These are phyloP conservation scores for Panagrolaimus sp. DNA, from an alignment of 1,140 invertebrate species.

Conservation along the genomic window DNA sequence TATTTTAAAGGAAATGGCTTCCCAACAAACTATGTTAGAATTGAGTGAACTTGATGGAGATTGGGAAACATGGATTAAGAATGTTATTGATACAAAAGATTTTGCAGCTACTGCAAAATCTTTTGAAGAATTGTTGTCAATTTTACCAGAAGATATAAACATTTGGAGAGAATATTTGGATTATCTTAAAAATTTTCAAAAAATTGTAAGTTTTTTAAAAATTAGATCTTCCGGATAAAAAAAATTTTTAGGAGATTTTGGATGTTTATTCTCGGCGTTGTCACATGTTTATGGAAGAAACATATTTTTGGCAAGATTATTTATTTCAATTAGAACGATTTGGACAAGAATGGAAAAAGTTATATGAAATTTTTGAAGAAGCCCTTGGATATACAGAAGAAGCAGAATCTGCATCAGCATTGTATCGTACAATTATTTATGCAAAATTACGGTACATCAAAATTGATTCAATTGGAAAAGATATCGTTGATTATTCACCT, in stretches of 20 bases:
- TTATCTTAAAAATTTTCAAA: slow-evolving; percentile 10
- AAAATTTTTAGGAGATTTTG: slow-evolving; percentile 3
- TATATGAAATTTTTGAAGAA: background rate
- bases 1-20: background rate
- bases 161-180: slow-evolving; percentile 19
- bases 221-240: background rate
- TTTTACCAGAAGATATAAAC: background rate
- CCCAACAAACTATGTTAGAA: no score
- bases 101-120: background rate
- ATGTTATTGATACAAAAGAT: background rate
- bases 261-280: background rate
- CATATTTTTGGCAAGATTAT: slow-evolving; percentile 5
- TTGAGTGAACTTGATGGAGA: background rate
- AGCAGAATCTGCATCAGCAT: background rate
- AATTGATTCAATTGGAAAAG: background rate
- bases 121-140: background rate
- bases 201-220: background rate
- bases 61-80: background rate
- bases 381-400: background rate
- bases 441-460: background rate
- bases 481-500: background rate
- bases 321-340: background rate
- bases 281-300: slow-evolving; percentile 2
- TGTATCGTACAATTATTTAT: slow-evolving; percentile 7
- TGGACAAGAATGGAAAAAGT: background rate